Percentiles rank a stretch among this genome's conserved stretches.
Conservation (phyloP, 2,113 vertebrate genomes). For the Eidolon helvum region DNA sequence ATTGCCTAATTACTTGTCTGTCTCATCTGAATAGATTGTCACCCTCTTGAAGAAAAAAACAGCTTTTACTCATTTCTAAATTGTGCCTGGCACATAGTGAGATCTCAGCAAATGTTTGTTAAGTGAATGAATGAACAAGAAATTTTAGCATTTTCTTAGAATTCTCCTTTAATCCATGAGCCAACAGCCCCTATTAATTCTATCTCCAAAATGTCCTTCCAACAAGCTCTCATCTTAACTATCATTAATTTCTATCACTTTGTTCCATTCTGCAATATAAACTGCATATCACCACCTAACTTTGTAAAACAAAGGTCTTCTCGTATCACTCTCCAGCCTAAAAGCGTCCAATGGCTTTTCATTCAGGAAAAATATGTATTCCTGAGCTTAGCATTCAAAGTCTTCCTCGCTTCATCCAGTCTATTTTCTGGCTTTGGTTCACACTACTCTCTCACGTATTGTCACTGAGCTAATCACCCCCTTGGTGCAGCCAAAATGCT, state of each 20-base stretch:
- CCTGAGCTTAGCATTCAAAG: not conserved
- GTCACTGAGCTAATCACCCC: not conserved
- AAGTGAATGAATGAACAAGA: not conserved
- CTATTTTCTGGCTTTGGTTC: not conserved
- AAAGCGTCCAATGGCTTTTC: not conserved
- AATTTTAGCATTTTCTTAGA: not conserved
- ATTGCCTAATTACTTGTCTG: not conserved
- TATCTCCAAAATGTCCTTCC: not conserved
- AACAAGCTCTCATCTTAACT: not conserved
- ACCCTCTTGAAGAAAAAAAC: not conserved
- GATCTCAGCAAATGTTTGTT: not conserved
- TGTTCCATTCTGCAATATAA: not conserved
- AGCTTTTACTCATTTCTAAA: not conserved
- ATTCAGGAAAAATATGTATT: not conserved
- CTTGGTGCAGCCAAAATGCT: not conserved
- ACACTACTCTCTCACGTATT: not conserved
- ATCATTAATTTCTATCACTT: not conserved
- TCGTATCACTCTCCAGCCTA: not conserved
- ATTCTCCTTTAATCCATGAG: not conserved
- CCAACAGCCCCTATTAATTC: not conserved
- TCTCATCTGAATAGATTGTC: not conserved
- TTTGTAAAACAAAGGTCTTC: not conserved
- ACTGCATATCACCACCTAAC: not conserved
- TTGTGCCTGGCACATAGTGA: not conserved
- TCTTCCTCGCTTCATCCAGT: not conserved